Evolutionary conservation across 1,140 invertebrate species (phyloP), one percentile per base, ranked within the genome.

Genomic region (Cydia strobilella): DNA sequence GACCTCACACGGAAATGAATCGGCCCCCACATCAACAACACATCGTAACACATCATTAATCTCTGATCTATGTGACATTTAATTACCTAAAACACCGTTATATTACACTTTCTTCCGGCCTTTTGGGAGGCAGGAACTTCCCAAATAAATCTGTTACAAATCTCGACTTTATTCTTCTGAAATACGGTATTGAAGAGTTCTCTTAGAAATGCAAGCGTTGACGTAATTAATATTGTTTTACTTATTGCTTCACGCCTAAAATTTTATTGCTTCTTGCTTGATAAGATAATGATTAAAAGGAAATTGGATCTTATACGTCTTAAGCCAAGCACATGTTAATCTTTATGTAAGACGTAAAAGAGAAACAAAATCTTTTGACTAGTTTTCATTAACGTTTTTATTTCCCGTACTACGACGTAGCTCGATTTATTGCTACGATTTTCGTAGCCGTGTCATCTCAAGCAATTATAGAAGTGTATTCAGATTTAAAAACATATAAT

Each of bases 61-160:
- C 87, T 90, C 84, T 89, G 88, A 92, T 92, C 79, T 90, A 92
- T 91, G 89, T 89, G 90, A 91, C 89, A 91, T 92, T 92, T 91
- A 91, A 92, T 92, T 92, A 92, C 90, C 89, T 91, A 92, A 90
- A 91, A 90, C 90, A 91, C 90, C 88, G 90, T 69, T 92, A 92
- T 90, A 92, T 92, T 91, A 84, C 82, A 82, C 83, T 86, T 91
- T 90, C 90, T 91, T 92, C 89, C 90, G 84, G 87, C 80, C 85
- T 84, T 86, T 83, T 84, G 83, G 83, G 76, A 84, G 66, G 76
- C 71, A 77, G 74, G 80, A n/a, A 25, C 72, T 75, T 51, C 48
- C 76, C 71, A 73, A 76, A 69, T 77, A 77, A 83, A 74, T 18
- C 65, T 18, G 20, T 35, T 35, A 3, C 54, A 13, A 82, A 77